Conservation (phyloP, 2,888 invertebrate genomes). For the Amblyjoppa fuscipennis region DNA sequence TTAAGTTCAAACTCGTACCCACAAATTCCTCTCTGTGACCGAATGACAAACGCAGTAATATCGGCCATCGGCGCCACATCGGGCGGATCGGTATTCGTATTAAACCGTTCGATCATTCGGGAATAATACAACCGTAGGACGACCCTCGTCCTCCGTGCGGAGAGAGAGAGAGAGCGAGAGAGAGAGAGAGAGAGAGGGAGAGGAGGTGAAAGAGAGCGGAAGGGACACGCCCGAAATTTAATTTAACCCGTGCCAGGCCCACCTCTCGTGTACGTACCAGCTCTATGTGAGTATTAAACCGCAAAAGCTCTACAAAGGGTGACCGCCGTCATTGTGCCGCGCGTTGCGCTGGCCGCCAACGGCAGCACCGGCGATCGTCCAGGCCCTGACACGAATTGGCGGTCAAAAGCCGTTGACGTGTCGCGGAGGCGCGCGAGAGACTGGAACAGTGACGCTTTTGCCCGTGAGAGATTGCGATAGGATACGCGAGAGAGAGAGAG, state of each 20-base stretch:
- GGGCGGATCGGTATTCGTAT: neutral
- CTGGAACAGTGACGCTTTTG: neutral
- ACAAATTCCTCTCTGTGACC: neutral
- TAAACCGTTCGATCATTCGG: constrained; percentile 26
- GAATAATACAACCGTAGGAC: neutral
- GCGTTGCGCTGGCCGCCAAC: constrained; percentile 23
- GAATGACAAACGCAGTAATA: neutral
- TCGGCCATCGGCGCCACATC: too few relatives aligned
- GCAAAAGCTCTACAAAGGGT: constrained; percentile 57
- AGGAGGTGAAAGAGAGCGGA: constrained; percentile 10
- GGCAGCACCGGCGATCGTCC: constrained; percentile 17
- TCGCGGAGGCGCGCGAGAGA: constrained; percentile 16
- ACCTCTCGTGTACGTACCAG: neutral
- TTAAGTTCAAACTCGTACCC: too few relatives aligned
- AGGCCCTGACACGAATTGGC: constrained; percentile 52
- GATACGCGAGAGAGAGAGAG: neutral
- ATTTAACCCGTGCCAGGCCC: constrained; percentile 31
- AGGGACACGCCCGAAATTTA: constrained; percentile 33
- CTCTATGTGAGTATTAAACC: constrained; percentile 54
- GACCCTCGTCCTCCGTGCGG: neutral
- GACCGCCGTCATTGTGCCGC: constrained; percentile 49
- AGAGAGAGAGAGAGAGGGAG: neutral
- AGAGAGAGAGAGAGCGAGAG: neutral
- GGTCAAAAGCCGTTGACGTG: constrained; percentile 58
- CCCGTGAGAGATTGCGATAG: constrained; percentile 18